A percentile compares a stretch with the other conserved stretches of the same genome.
Evolutionary conservation across 30 jellyfish, hydroid and myxozoan genomes (phyloP).

Genomic region (Aurelia sp.): DNA sequence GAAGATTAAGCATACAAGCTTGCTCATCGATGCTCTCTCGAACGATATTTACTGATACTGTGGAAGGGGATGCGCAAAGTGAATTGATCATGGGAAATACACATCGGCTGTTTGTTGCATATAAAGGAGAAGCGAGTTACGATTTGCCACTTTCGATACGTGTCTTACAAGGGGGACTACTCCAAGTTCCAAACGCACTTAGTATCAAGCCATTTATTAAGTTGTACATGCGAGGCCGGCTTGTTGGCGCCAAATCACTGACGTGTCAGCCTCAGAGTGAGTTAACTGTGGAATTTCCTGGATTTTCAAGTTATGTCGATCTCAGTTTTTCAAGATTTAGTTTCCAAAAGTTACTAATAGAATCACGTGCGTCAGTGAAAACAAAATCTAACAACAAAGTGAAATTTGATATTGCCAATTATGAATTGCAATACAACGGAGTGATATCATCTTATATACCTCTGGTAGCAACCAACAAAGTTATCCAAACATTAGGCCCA

Average conservation of each 20-base stretch:
- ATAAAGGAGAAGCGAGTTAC: conserved; percentile 49
- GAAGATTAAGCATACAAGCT: conserved; percentile 31
- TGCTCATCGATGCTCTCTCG: conserved; percentile 24
- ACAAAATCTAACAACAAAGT: conserved; percentile 9
- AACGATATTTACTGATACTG: conserved; percentile 24
- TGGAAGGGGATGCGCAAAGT: conserved; percentile 36
- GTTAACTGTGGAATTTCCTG: conserved; percentile 51
- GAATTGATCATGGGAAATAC: conserved; percentile 24
- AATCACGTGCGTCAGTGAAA: conserved; percentile 37
- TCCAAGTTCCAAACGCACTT: conserved; percentile 46
- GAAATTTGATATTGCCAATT: conserved; percentile 23
- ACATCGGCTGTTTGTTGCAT: conserved; percentile 52
- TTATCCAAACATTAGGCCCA: conserved; percentile 40
- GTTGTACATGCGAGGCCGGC: conserved; percentile 40
- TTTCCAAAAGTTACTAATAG: conserved; percentile 28
- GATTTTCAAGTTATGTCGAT: conserved; percentile 38
- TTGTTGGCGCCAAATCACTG: conserved; percentile 40
- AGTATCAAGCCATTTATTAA: conserved; percentile 35
- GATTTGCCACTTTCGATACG: conserved; percentile 39
- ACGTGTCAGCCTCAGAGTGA: conserved; percentile 43
- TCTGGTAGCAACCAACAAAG: conserved; percentile 12
- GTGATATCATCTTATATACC: conserved; percentile 41
- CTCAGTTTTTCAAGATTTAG: conserved; percentile 22
- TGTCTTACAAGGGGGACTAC: conserved; percentile 38
- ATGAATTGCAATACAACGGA: conserved; percentile 48